Base-by-base conservation (phyloP, 2,888 invertebrate genomes). In the Lochmaea crataegi region DNA sequence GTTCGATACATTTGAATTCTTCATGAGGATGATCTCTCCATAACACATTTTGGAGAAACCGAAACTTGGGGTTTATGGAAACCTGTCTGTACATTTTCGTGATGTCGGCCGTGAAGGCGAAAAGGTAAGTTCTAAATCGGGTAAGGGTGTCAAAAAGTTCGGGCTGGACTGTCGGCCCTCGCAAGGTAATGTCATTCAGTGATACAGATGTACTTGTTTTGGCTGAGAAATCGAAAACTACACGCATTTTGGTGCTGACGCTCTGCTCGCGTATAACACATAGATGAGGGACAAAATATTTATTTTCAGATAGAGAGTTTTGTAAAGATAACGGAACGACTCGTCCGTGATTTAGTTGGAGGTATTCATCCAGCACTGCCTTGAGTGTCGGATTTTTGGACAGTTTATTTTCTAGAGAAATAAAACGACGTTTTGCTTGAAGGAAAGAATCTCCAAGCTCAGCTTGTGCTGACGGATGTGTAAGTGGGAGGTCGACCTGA, bases 241-340 rank as follows among this genome's bases (percentile, higher is more conserved):
- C 74, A 16, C 72, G 32, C 12, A 74, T 45, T 68, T 74, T 76
- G 7, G 76, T 76, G 12, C 65, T 57, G 26, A n/a, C 22, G 57
- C n/a, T 57, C 22, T 57, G 22, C n/a, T 57, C 26, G 18, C 57
- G 26, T 22, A 57, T 12, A 57, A 57, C 18, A 26, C 11, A 57
- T 57, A 57, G 26, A 57, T 57, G 57, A 12, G 57, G 11, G 3
- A 26, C 57, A 57, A 57, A 57, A 57, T 51, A 51, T 51, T 14
- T 45, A 6, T 45, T 45, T 45, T 45, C 45, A 45, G 45, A 45
- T 45, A 45, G 45, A 41, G 41, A 45, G 2, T 45, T 45, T 45
- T 45, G 45, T 45, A 14, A 45, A 45, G 12, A 45, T 45, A 45
- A 45, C 14, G 45, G 45, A 45, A 45, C 45, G 14, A 45, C 45